Conservation (phyloP, 2,888 invertebrate genomes). For the Falcaria lacertinaria region DNA sequence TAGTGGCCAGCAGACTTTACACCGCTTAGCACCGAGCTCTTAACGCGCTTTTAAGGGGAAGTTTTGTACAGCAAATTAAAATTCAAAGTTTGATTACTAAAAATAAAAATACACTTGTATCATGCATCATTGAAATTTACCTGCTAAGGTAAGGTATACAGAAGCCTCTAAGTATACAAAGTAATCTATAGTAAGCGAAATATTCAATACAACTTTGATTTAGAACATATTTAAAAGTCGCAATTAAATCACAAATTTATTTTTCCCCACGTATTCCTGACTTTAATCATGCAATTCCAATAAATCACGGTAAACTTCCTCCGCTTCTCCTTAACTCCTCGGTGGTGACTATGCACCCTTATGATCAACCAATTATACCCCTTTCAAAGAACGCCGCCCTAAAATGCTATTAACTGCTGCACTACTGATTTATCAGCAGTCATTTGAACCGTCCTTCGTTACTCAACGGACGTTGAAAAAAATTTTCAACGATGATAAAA, state of each 20-base stretch:
- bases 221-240: too few species aligned
- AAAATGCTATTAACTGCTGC: conserved; percentile 57
- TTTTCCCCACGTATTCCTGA: too few species aligned
- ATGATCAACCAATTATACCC: conserved; percentile 70
- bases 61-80: too few species aligned
- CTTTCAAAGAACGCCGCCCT: conserved; percentile 61
- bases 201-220: too few species aligned
- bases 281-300: too few species aligned
- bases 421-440: conserved; percentile 68
- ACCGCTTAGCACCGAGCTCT: conserved; percentile 43
- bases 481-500: conserved; percentile 34
- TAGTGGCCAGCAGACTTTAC: conserved; percentile 39
- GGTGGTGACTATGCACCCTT: conserved; percentile 66
- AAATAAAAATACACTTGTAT: too few species aligned
- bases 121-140: too few species aligned
- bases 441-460: conserved; percentile 62
- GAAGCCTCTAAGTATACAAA: too few species aligned
- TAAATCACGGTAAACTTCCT: background rate
- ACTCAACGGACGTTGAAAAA: conserved; percentile 17
- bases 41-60: conserved; percentile 43
- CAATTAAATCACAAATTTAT: too few species aligned
- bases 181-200: too few species aligned
- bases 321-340: conserved; percentile 47
- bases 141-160: too few species aligned
- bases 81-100: background rate